Evolutionary conservation across 2,113 vertebrate species (phyloP), one percentile per base, ranked within the genome.

Genomic region (Triplophysa dalaica): DNA sequence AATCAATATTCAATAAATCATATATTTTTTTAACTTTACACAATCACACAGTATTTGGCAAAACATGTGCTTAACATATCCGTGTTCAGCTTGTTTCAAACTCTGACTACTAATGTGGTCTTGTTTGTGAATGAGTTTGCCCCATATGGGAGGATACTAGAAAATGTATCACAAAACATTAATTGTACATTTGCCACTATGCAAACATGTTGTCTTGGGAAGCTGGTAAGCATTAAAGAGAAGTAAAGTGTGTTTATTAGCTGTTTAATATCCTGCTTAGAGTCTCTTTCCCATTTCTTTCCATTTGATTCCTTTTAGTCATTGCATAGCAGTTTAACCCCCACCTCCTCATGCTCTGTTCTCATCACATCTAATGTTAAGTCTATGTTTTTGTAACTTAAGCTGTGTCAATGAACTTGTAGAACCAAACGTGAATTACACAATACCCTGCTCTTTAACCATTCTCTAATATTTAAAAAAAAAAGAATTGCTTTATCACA

Each of bases 231-330:
- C 79, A 86, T 86, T 89, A 86, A 84, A 89, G 81, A 77, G 81
- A 83, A 88, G 83, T 69, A 79, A 81, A 81, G 84, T 84, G 87
- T 82, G 75, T 91, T 91, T 91, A 92, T 89, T 90, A 88, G 90
- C 89, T 91, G 89, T 91, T 91, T 90, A 91, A 90, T 91, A 90
- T 92, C 90, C 91, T 90, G 89, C 90, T 90, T 88, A 88, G 87
- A 83, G 85, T 70, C 85, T 85, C 79, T 87, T 89, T 86, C 87
- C 89, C 85, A 86, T 82, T 80, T 75, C 75, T 82, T 54, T 87
- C 79, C 69, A 70, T 83, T 82, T 79, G 81, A 85, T 84, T 86
- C 83, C 81, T 83, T 19, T 87, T 88, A 77, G 22, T 77, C 75
- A 79, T 83, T 79, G 83, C 81, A 83, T 73, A 19, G 29, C 12